phyloP scores from a whole-genome alignment of 1,140 invertebrate species.

The Drosophila mayri region DNA sequence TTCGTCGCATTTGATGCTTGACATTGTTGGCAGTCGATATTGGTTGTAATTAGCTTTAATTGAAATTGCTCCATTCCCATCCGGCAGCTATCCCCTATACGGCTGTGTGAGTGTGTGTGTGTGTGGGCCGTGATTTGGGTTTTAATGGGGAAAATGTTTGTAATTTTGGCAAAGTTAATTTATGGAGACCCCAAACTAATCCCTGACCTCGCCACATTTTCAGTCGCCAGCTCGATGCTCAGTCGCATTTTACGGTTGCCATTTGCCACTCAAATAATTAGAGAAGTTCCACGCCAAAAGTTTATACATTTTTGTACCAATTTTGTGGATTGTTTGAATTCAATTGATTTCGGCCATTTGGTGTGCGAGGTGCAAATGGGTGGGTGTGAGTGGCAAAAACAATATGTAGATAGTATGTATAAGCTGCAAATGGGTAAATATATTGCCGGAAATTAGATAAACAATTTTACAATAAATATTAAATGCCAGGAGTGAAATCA shows the following conservation, averaged over 20 bases:
- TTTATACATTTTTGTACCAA: slow-evolving; percentile 45
- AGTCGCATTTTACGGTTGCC: slow-evolving; percentile 38
- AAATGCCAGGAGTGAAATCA: slow-evolving; percentile 24
- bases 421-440: slow-evolving; percentile 26
- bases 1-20: slow-evolving; percentile 71
- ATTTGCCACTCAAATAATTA: slow-evolving; percentile 66
- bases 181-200: slow-evolving; percentile 57
- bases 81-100: slow-evolving; percentile 41
- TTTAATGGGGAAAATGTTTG: slow-evolving; percentile 78
- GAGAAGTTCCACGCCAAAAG: slow-evolving; percentile 50
- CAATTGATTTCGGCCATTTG: slow-evolving; percentile 29
- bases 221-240: slow-evolving; percentile 22
- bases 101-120: slow-evolving; percentile 4
- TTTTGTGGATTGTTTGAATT: slow-evolving; percentile 39
- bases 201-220: slow-evolving; percentile 9
- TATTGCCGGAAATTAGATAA: slow-evolving; percentile 57
- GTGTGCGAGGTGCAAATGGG: slow-evolving; percentile 3
- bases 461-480: slow-evolving; percentile 49
- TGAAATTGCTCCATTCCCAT: slow-evolving; percentile 78
- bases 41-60: slow-evolving; percentile 84
- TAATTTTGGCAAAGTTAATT: slow-evolving; percentile 82
- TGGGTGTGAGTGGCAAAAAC: slow-evolving; percentile 16
- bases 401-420: slow-evolving; percentile 33
- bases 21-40: slow-evolving; percentile 83
- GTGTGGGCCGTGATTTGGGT: slow-evolving; percentile 68